Base-by-base conservation (phyloP, 1,140 invertebrate genomes). In the Archivesica marissinica region DNA sequence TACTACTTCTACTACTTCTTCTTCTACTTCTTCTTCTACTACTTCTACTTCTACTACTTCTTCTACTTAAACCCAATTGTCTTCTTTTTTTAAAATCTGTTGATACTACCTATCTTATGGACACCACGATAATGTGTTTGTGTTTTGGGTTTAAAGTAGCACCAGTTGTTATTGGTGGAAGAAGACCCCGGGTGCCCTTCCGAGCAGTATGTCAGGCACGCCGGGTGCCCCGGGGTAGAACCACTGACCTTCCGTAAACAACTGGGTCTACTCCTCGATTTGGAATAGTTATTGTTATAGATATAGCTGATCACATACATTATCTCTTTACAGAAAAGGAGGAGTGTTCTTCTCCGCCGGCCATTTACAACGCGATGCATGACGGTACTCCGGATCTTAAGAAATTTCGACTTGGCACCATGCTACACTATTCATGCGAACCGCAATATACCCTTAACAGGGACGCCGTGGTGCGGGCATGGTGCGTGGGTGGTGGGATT, bases 401-500 rank as follows among this genome's bases (percentile, higher is more conserved):
- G 38, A 54, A 20, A 33, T 87, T 70, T 38, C n/a, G 44, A 30
- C 79, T 72, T 17, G 79, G 86, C 2, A 75, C 70, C 23, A 78
- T 77, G 80, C 39, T 87, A 3, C 38, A 78, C 7, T 87, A 87
- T 61, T 35, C 41, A 20, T 87, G 86, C 39, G 28, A 64, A 13
- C 44, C 52, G 2, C 79, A 54, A 25, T 87, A 56, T 30, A 70
- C 74, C 17, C 47, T 66, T 20, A 76, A 39, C 35, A 23, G 23
- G 30, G 66, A 83, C 25, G 66, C 68, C n/a, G 75, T 83, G 6
- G 56, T 72, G 13, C 95, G 96, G 61, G 97, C 98, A 52, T 98
- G 98, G 94, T 99, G 98, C 93, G 94, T 99, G 54, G 96, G 96
- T 0, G 95, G 95, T 0, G 97, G 97, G 4, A 96, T 96, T 76